Base-by-base conservation (phyloP, 2,797 vertebrate species). In the Graptemys geographica region DNA sequence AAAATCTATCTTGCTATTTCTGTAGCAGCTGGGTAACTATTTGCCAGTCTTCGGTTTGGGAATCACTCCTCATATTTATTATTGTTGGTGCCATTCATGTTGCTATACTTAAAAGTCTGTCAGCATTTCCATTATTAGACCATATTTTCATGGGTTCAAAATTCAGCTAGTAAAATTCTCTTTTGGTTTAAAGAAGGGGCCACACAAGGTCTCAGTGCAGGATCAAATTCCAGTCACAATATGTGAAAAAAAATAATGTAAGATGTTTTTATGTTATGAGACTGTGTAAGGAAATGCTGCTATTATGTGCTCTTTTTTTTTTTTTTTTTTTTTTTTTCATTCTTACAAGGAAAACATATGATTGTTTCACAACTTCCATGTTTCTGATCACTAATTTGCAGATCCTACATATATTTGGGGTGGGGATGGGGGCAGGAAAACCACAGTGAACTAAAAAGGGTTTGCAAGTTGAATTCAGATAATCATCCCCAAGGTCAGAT, bases 21-120 rank as follows among this genome's bases (percentile, higher is more conserved):
- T 98, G 97, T 93, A 97, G 97, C 98, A 98, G 98, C 98, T 98
- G 98, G 97, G 98, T 98, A 98, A 98, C 97, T 98, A 96, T 98
- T 97, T 97, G 95, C 98, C 97, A 62, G 85, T 95, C 97, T 97
- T 98, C 80, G 86, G 87, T 98, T 98, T 97, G 97, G 98, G 98
- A 98, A 97, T 98, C 97, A 93, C 97, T 97, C 92, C 96, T 98
- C 97, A 90, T 97, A 97, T 98, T 97, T 98, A 98, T 97, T 97
- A 95, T 96, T 92, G 59, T 86, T 82, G 94, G 84, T 97, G 95
- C 95, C 97, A 96, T 97, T 96, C 97, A 90, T 76, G 93, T 95
- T 91, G 95, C 90, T 94, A 83, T 91, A 90, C 97, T 96, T 97
- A 96, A 94, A 97, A 93, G 92, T 98, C 98, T 98, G 97, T 97